Evolutionary conservation across 2,888 invertebrate species (phyloP).

Genomic region (Incurvaria masculella): DNA sequence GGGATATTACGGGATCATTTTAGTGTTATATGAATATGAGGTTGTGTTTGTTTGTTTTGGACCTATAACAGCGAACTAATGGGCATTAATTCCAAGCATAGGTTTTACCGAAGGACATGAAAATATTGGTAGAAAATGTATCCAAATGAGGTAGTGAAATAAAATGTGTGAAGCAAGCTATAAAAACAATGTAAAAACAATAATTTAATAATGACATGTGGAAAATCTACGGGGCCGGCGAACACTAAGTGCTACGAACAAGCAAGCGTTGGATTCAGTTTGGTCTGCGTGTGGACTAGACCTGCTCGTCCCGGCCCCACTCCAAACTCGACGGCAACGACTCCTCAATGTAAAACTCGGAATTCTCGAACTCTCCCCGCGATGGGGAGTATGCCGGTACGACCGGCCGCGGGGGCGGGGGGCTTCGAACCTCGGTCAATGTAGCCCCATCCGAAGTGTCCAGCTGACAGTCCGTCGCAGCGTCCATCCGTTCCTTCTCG

Average conservation of each 20-base stretch:
- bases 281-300: conserved; percentile 31
- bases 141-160: background rate
- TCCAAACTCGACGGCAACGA: conserved; percentile 82
- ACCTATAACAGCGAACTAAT: too few species aligned
- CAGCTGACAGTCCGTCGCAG: conserved; percentile 40
- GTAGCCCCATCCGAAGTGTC: conserved; percentile 53
- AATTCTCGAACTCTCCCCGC: conserved; percentile 66
- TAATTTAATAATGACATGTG: background rate
- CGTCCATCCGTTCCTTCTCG: conserved; percentile 38
- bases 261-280: background rate
- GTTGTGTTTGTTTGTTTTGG: too few species aligned
- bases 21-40: too few species aligned
- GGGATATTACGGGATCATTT: too few species aligned
- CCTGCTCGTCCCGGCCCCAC: conserved; percentile 57
- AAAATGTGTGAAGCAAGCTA: background rate
- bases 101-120: too few species aligned
- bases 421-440: conserved; percentile 55
- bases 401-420: conserved; percentile 22
- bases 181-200: background rate
- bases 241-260: background rate
- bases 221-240: conserved; percentile 4
- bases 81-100: too few species aligned
- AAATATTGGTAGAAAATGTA: too few species aligned
- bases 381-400: conserved; percentile 24
- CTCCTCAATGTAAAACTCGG: conserved; percentile 87